A percentile compares a stretch with the other conserved stretches of the same genome.
Evolutionary conservation across 2,888 invertebrate genomes (phyloP).

Genomic region (Trachelus iudaicus): DNA sequence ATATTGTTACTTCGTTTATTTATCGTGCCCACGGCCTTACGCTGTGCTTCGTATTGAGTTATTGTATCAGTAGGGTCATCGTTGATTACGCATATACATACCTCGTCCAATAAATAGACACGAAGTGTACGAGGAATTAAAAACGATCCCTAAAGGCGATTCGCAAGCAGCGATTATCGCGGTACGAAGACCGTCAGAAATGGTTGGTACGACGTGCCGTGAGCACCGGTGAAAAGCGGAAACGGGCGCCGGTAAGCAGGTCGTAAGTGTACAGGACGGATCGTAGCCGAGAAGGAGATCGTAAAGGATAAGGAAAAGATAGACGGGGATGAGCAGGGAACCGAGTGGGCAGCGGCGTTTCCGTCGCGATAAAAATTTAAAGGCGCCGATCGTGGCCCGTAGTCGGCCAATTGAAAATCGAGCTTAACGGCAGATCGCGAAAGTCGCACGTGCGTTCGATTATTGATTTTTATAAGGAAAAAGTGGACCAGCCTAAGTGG

Average conservation of each 20-base stretch:
- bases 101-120: background rate
- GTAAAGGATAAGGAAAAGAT: background rate
- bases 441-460: background rate
- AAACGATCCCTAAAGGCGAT: background rate
- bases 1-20: conserved; percentile 57
- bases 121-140: background rate
- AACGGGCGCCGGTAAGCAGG: background rate
- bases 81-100: background rate
- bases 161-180: background rate
- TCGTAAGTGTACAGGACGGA: background rate
- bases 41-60: too few relatives aligned
- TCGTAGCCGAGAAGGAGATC: background rate
- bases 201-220: background rate
- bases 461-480: background rate
- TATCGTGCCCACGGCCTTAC: conserved; percentile 26
- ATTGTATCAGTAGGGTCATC: background rate
- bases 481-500: background rate
- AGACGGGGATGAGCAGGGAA: background rate
- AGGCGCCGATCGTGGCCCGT: background rate
- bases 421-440: background rate
- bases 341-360: background rate
- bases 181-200: background rate
- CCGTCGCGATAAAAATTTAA: too few relatives aligned
- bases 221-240: background rate
- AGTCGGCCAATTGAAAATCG: background rate